Evolutionary conservation across 2,888 invertebrate genomes (phyloP).

Genomic region (Mesorhabditis sp.): DNA sequence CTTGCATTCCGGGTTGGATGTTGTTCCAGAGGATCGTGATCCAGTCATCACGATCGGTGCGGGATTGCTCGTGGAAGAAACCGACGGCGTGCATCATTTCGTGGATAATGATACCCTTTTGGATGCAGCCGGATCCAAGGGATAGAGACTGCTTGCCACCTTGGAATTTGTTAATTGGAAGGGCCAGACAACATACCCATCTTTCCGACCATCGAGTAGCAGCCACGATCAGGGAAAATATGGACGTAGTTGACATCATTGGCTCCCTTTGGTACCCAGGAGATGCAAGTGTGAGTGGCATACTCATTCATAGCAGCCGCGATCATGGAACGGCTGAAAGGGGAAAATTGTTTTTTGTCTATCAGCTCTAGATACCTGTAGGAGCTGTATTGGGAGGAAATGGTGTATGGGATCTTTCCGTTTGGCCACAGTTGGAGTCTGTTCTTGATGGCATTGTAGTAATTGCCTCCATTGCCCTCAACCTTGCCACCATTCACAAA

Average conservation of each 20-base stretch:
- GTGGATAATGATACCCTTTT: conserved; percentile 57
- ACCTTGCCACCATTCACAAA: conserved; percentile 45
- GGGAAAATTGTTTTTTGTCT: not conserved
- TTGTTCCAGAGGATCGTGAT: conserved; percentile 56
- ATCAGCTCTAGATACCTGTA: conserved; percentile 39
- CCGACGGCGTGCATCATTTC: conserved; percentile 57
- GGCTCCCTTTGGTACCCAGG: conserved; percentile 52
- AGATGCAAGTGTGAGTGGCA: conserved; percentile 48
- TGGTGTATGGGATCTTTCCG: conserved; percentile 52
- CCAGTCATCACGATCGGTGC: conserved; percentile 50
- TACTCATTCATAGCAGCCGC: conserved; percentile 57
- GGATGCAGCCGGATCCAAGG: conserved; percentile 55
- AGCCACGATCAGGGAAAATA: conserved; percentile 56
- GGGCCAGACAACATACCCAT: conserved; percentile 27
- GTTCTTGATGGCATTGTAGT: conserved; percentile 54
- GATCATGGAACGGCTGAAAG: conserved; percentile 54
- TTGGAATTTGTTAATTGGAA: conserved; percentile 11
- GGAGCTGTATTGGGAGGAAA: conserved; percentile 54
- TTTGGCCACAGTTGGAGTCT: conserved; percentile 54
- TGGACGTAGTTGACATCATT: conserved; percentile 54
- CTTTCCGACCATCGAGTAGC: conserved; percentile 57
- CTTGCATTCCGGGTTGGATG: conserved; percentile 55
- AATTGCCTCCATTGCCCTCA: conserved; percentile 25
- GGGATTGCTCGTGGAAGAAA: conserved; percentile 53
- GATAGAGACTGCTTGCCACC: conserved; percentile 49